Evolutionary conservation across 2,113 vertebrate genomes (phyloP).

Genomic region (Percina caprodes): DNA sequence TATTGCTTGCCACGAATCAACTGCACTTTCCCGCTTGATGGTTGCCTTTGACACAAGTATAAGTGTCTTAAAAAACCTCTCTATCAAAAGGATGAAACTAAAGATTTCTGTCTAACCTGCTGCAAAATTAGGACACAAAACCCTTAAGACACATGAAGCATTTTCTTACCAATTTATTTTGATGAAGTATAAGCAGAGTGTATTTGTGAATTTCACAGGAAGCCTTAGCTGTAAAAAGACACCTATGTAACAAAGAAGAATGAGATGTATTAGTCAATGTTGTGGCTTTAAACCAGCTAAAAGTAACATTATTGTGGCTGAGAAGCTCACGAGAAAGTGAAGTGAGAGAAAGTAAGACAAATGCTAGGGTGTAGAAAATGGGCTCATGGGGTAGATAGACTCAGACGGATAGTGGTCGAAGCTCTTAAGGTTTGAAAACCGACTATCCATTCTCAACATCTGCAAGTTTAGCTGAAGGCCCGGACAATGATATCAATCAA

Average conservation of each 20-base stretch:
- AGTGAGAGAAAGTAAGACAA: constrained; percentile 45
- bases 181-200: background rate
- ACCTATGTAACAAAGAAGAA: background rate
- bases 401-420: constrained; percentile 17
- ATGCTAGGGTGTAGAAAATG: constrained; percentile 23
- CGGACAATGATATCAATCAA: constrained; percentile 47
- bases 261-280: background rate
- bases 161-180: background rate
- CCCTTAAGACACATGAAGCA: background rate
- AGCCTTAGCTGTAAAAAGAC: background rate
- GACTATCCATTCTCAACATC: constrained; percentile 53
- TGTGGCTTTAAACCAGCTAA: constrained; percentile 9
- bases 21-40: background rate
- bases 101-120: background rate
- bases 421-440: constrained; percentile 29
- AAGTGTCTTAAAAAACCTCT: background rate
- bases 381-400: constrained; percentile 13
- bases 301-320: background rate
- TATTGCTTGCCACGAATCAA: background rate
- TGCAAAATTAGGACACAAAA: background rate
- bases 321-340: constrained; percentile 22
- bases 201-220: background rate
- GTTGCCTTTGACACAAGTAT: background rate
- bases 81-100: background rate
- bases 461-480: constrained; percentile 29